phyloP scores from a whole-genome alignment of 2,797 vertebrate species.

The Mergus octosetaceus region DNA sequence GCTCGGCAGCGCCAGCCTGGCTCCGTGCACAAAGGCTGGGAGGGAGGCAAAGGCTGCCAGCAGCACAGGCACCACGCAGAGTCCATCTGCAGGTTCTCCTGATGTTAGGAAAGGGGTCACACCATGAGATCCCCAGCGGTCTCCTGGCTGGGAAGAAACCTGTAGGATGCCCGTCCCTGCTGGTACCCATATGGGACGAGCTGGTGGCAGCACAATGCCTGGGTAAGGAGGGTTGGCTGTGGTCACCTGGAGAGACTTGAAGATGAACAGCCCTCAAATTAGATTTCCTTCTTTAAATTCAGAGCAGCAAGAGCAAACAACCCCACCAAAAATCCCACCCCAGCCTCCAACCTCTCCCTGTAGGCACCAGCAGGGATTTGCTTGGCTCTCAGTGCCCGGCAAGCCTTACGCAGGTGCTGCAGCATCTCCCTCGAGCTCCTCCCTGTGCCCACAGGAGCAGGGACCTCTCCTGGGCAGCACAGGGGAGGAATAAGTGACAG shows the following conservation, averaged over 20 bases:
- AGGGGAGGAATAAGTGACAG: neutral
- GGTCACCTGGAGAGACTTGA: neutral
- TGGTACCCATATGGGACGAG: no score
- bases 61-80: accelerated
- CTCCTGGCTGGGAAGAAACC: neutral
- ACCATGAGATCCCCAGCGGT: neutral
- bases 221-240: accelerated
- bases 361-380: neutral
- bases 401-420: neutral
- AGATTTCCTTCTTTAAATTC: neutral
- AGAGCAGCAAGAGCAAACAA: neutral
- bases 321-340: neutral
- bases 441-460: neutral
- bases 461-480: neutral
- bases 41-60: neutral
- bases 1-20: neutral
- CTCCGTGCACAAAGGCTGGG: neutral
- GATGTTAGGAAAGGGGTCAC: neutral
- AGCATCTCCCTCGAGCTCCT: neutral
- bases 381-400: neutral
- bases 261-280: neutral
- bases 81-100: neutral
- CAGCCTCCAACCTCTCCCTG: neutral
- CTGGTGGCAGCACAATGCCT: accelerated
- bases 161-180: neutral